Percentiles rank a stretch among this genome's conserved stretches.
Conservation (phyloP, 2,113 vertebrate genomes). For the Mormoops blainvillei region DNA sequence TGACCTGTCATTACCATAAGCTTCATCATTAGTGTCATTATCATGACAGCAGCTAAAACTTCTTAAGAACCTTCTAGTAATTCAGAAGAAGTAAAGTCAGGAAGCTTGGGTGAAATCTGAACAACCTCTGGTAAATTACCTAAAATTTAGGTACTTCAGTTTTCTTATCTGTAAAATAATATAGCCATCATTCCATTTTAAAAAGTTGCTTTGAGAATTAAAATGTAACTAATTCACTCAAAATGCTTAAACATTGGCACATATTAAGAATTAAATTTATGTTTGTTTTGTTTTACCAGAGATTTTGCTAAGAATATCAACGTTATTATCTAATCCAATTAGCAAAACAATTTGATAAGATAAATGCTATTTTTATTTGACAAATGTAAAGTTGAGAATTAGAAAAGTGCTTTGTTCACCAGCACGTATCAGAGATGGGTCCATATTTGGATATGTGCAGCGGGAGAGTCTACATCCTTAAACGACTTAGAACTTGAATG, state of each 20-base stretch:
- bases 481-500: neutral
- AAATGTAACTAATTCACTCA: neutral
- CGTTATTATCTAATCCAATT: neutral
- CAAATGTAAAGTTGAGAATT: neutral
- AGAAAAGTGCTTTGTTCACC: neutral
- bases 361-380: neutral
- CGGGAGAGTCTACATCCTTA: neutral
- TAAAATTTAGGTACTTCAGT: neutral
- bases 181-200: neutral
- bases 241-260: neutral
- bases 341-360: neutral
- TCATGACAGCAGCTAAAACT: neutral
- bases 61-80: neutral
- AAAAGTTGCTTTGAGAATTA: neutral
- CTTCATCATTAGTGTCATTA: neutral
- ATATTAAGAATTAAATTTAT: neutral
- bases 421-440: neutral
- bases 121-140: neutral
- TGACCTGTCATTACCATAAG: neutral
- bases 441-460: neutral
- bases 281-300: neutral
- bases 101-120: neutral
- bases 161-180: neutral
- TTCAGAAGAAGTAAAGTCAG: neutral
- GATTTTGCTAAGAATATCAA: neutral